These are phyloP conservation scores for Lophotriccus pileatus DNA, from an alignment of 2,797 vertebrate genomes.

Conservation along the genomic window DNA sequence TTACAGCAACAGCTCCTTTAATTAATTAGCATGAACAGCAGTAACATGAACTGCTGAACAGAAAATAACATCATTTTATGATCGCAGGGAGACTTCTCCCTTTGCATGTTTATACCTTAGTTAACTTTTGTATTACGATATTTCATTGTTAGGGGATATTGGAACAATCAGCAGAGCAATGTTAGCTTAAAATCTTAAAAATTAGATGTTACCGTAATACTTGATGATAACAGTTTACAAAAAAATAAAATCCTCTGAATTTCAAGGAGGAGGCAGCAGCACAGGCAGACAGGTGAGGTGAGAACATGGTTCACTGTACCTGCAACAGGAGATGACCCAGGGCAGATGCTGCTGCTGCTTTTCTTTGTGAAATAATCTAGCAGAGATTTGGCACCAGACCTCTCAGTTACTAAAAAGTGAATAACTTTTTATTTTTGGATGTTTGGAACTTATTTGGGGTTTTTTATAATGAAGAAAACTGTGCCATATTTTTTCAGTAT, in stretches of 20 bases:
- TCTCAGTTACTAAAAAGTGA: not conserved
- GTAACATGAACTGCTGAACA: conserved; percentile 91
- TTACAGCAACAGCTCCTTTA: conserved; percentile 90
- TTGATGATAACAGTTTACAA: not conserved
- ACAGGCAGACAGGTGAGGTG: not conserved
- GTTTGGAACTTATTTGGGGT: not conserved
- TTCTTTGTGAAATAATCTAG: not conserved
- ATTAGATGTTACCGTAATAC: conserved; percentile 26
- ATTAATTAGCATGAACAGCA: conserved; percentile 90
- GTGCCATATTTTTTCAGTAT: not conserved
- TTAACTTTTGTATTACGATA: conserved; percentile 75
- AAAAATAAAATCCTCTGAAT: not conserved
- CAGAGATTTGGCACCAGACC: not conserved
- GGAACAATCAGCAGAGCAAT: conserved; percentile 52
- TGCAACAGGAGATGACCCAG: not conserved
- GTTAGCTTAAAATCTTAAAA: conserved; percentile 57
- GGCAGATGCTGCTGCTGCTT: not conserved
- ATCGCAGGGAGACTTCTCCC: conserved; percentile 79
- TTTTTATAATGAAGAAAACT: not conserved
- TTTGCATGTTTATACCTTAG: conserved; percentile 79
- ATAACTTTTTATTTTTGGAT: not conserved
- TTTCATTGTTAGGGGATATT: conserved; percentile 66
- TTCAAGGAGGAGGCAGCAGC: not conserved
- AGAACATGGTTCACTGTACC: not conserved
- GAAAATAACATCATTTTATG: conserved; percentile 87